Evolutionary conservation across 2,113 vertebrate species (phyloP), one percentile per base, ranked within the genome.

Genomic region (Rafetus swinhoei): DNA sequence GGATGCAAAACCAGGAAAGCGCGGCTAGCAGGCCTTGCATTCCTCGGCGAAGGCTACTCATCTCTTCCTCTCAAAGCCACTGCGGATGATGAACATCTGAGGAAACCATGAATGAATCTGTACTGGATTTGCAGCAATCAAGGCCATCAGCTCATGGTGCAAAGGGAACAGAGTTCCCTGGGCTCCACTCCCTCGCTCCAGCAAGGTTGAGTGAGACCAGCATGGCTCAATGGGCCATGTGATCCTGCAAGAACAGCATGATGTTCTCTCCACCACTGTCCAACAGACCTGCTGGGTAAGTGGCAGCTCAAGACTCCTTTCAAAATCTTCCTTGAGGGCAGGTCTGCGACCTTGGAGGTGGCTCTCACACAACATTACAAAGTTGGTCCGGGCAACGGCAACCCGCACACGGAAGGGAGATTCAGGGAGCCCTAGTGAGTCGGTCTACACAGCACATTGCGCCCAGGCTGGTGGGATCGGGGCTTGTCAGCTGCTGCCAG

Each of bases 21-120:
- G 50, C 87, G 93, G 88, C 90, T 88, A 95, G 79, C 60, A 5
- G 39, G 84, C 39, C 45, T 88, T 77, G 89, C 83, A 13, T 25
- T 86, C 8, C 81, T 95, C 91, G 95, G 39, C 60, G 84, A 85
- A 65, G 85, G 19, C 82, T 86, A 87, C 94, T 97, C 82, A 81
- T 94, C 92, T 95, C n/a, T 92, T 96, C 83, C 81, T 96, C 97
- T 95, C 91, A 94, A 93, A 96, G 97, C 93, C 93, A 96, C 62
- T 19, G 60, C 52, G 86, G 94, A 90, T 7, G 25, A 89, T 84
- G 84, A 95, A 96, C 95, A 93, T 72, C 90, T 94, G 90, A 95
- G 91, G 93, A 96, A 92, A 52, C 93, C 86, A 82, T 19, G 92
- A 95, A 96, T 95, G 97, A 97, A 97, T 97, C 96, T 45, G 39